Base-by-base conservation (phyloP, 2,797 vertebrate species). In the Geotrypetes seraphini region DNA sequence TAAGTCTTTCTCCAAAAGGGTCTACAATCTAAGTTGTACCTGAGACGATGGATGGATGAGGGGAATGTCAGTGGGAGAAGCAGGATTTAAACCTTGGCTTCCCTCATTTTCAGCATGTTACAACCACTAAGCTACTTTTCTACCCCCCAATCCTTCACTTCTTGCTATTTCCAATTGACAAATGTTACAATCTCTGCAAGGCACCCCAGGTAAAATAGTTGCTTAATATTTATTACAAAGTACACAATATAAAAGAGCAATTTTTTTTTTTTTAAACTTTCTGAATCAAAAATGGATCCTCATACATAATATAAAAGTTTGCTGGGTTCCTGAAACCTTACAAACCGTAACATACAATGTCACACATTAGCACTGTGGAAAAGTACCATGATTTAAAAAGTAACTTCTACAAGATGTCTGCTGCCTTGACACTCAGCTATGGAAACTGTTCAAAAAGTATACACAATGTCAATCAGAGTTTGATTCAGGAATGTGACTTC, bases 121-220 rank as follows among this genome's bases (percentile, higher is more conserved):
- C n/a, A n/a, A n/a, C n/a, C n/a, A n/a, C n/a, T n/a, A n/a, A n/a
- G n/a, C n/a, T n/a, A n/a, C n/a, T n/a, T n/a, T n/a, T n/a, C n/a
- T n/a, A n/a, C n/a, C n/a, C n/a, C n/a, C n/a, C n/a, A n/a, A n/a
- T n/a, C n/a, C n/a, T n/a, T n/a, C n/a, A n/a, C n/a, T 2, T 27
- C 46, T 57, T 37, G 42, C 55, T 62, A 60, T 73, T n/a, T n/a
- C n/a, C n/a, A n/a, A n/a, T 31, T 43, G 58, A 71, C 47, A 53
- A 37, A 53, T 65, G 52, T 50, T 26, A 54, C 46, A 63, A 74
- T 51, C 65, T 41, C 66, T 36, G 41, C 63, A 83, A 83, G 81
- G 79, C 79, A 81, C 74, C 66, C 45, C 53, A 73, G 73, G 74
- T 81, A 70, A 81, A 72, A 71, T 50, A 66, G 66, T 41, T 64